Percentiles rank a stretch among this genome's conserved stretches.
phyloP scores from a whole-genome alignment of 1,140 invertebrate species.

The Diplogasteroides magnus region DNA sequence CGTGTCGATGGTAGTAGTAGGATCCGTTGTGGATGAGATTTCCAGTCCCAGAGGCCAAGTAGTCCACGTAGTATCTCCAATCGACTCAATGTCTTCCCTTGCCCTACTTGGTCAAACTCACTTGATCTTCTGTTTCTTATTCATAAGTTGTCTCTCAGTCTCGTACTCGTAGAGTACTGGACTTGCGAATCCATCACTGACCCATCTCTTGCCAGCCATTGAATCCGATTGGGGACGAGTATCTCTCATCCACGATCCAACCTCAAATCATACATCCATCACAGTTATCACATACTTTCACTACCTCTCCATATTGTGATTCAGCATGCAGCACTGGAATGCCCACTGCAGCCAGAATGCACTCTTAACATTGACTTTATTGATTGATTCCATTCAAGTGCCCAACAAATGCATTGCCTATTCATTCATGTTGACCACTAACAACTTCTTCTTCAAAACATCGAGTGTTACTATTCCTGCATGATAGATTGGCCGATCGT shows the following conservation, averaged over 20 bases:
- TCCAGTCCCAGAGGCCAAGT: slow-evolving; percentile 53
- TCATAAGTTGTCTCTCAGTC: slow-evolving; percentile 49
- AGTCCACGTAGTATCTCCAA: slow-evolving; percentile 52
- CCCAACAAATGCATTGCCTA: no score
- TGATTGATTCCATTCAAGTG: no score
- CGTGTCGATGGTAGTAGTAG: slow-evolving; percentile 54
- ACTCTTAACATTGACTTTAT: no score
- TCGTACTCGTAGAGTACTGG: slow-evolving; percentile 54
- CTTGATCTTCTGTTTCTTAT: slow-evolving; percentile 55
- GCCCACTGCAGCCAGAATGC: slow-evolving; percentile 52
- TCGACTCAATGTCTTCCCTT: neutral
- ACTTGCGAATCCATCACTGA: slow-evolving; percentile 53
- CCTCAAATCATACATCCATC: no score
- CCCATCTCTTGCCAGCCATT: slow-evolving; percentile 43
- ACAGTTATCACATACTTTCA: no score
- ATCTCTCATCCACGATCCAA: slow-evolving; percentile 54
- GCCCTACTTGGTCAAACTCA: slow-evolving; percentile 5
- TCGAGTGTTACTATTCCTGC: no score
- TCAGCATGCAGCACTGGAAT: slow-evolving; percentile 53
- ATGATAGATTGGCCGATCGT: no score
- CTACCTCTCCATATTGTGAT: slow-evolving; percentile 47
- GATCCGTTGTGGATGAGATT: slow-evolving; percentile 53
- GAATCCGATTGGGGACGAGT: slow-evolving; percentile 32
- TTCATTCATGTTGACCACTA: no score
- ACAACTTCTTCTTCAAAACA: no score